Evolutionary conservation across 2,888 invertebrate species (phyloP).

Genomic region (Lepas anatifera): DNA sequence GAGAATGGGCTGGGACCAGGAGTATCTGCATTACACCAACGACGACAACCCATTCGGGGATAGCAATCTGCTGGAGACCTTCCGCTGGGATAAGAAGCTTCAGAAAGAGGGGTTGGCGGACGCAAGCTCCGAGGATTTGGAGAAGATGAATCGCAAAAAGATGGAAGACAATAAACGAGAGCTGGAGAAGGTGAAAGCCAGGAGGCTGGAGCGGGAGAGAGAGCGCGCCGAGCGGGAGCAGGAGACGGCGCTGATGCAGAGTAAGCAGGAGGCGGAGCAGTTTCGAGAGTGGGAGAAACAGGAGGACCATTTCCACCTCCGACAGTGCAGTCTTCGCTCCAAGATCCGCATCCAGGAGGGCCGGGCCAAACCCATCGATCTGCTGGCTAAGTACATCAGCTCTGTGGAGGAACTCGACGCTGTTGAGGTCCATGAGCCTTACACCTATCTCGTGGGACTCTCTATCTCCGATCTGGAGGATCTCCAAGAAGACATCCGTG

Average conservation of each 20-base stretch:
- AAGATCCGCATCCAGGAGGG: conserved; percentile 93
- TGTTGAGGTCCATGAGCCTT: conserved; percentile 96
- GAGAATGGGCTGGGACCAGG: conserved; percentile 95
- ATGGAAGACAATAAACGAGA: conserved; percentile 85
- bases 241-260: conserved; percentile 68
- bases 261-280: conserved; percentile 79
- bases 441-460: conserved; percentile 84
- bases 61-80: conserved; percentile 82
- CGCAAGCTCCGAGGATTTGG: conserved; percentile 63
- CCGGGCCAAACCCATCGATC: conserved; percentile 95
- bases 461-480: conserved; percentile 86
- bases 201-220: conserved; percentile 74
- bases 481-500: conserved; percentile 86
- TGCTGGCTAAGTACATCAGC: conserved; percentile 89
- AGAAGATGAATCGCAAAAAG: conserved; percentile 67
- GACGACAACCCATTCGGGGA: conserved; percentile 98
- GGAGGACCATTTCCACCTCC: conserved; percentile 94
- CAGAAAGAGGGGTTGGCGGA: conserved; percentile 80
- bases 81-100: conserved; percentile 93
- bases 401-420: conserved; percentile 74
- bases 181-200: conserved; percentile 86
- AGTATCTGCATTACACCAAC: conserved; percentile 93
- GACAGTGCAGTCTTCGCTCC: conserved; percentile 74
- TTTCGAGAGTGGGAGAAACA: conserved; percentile 88
- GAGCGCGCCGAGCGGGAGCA: conserved; percentile 71